phyloP scores from a whole-genome alignment of 2,797 vertebrate genomes.

The Enteromius trimaculatus region DNA sequence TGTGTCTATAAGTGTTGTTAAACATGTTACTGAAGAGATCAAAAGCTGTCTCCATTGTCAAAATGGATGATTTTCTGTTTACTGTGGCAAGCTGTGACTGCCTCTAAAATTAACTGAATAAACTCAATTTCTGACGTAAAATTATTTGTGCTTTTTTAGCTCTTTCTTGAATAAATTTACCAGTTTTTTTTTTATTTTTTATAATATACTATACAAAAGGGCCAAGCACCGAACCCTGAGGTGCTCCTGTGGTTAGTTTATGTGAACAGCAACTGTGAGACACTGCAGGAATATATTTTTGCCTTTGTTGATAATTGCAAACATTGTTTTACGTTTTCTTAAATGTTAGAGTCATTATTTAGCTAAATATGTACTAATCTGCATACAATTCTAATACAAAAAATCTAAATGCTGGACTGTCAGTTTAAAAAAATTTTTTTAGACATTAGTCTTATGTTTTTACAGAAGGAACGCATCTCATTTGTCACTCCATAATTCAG shows the following conservation, averaged over 20 bases:
- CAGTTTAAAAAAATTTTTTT: no score
- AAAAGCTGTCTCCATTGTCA: constrained; percentile 53
- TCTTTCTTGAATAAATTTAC: constrained; percentile 1
- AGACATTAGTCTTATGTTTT: no score
- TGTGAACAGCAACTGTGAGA: no score
- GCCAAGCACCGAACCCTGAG: background rate
- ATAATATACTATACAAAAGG: background rate
- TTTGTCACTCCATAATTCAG: no score
- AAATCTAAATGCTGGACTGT: no score
- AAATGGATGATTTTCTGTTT: constrained; percentile 48
- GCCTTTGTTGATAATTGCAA: no score
- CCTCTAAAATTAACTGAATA: constrained; percentile 56
- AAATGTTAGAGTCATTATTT: no score
- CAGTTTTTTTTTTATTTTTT: background rate
- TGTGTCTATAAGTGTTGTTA: constrained; percentile 33
- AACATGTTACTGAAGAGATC: constrained; percentile 64
- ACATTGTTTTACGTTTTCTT: no score
- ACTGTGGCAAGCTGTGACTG: constrained; percentile 54
- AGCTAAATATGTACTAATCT: no score
- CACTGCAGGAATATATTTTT: no score
- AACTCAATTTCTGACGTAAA: constrained; percentile 45
- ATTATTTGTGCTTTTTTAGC: constrained; percentile 65
- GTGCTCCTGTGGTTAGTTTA: background rate
- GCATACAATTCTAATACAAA: no score
- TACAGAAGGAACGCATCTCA: no score